These are phyloP conservation scores for Plectropomus leopardus DNA, from an alignment of 2,113 vertebrate species.

Conservation along the genomic window DNA sequence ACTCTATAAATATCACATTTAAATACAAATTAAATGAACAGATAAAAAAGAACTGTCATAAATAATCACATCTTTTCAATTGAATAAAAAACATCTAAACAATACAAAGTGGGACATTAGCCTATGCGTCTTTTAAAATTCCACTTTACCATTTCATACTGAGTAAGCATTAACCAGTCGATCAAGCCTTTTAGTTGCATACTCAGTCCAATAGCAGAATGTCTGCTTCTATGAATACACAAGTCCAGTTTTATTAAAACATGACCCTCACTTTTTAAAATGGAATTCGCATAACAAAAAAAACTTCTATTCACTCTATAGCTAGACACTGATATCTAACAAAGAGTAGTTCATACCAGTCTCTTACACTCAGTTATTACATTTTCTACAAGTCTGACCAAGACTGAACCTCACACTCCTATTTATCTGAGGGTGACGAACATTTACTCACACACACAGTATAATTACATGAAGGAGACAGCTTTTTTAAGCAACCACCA, in stretches of 20 bases:
- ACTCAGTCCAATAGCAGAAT: not conserved
- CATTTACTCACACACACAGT: no score
- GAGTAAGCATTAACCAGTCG: not conserved
- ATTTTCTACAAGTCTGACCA: not conserved
- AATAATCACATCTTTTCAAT: not conserved
- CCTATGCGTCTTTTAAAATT: not conserved
- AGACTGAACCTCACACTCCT: not conserved
- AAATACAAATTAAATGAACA: not conserved
- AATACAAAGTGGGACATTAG: not conserved
- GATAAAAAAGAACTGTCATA: not conserved
- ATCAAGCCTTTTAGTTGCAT: not conserved
- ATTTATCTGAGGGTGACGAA: no score
- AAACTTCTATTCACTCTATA: not conserved
- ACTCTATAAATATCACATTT: not conserved
- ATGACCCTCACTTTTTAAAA: not conserved
- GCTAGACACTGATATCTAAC: not conserved
- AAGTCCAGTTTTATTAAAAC: not conserved
- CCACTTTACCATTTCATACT: not conserved
- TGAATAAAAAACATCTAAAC: not conserved
- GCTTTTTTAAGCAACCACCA: no score
- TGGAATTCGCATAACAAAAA: not conserved
- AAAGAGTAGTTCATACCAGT: not conserved
- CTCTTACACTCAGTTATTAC: not conserved
- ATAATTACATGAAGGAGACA: no score
- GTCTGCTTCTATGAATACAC: not conserved